Conservation (phyloP, 64 coral and sea anemone genomes). For the Astreopora myriophthalma region DNA sequence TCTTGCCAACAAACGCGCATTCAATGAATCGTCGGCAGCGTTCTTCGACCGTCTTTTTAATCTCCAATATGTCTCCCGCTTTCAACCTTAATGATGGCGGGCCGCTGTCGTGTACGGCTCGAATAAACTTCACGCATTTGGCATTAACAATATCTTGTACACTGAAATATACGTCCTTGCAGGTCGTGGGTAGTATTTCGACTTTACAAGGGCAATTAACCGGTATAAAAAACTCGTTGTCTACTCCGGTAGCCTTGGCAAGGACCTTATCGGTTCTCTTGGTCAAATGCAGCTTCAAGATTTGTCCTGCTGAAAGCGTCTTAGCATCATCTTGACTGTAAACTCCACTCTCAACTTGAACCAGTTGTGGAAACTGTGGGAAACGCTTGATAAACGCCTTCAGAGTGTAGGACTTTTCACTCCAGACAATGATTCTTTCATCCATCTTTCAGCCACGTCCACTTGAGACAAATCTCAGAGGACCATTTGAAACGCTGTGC, state of each 20-base stretch:
- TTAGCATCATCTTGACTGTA: not conserved
- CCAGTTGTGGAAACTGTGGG: constrained; percentile 13
- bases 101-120: not conserved
- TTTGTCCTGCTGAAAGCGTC: not conserved
- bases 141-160: not conserved
- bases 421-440: not conserved
- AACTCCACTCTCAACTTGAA: not conserved
- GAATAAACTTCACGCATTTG: not conserved
- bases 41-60: constrained; percentile 7
- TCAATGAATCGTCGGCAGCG: not conserved
- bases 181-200: not conserved
- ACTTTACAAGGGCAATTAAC: constrained; percentile 8
- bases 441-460: no score
- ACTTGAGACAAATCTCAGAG: no score
- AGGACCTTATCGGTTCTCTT: constrained; percentile 7
- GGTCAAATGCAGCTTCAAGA: not conserved
- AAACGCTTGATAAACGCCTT: not conserved
- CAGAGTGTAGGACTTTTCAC: not conserved
- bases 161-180: constrained; percentile 20
- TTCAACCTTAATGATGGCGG: not conserved
- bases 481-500: no score
- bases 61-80: constrained; percentile 9
- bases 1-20: constrained; percentile 24
- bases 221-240: not conserved
- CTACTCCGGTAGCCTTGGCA: not conserved